Base-by-base conservation (phyloP, 1,140 invertebrate species). In the Arctopsyche grandis region DNA sequence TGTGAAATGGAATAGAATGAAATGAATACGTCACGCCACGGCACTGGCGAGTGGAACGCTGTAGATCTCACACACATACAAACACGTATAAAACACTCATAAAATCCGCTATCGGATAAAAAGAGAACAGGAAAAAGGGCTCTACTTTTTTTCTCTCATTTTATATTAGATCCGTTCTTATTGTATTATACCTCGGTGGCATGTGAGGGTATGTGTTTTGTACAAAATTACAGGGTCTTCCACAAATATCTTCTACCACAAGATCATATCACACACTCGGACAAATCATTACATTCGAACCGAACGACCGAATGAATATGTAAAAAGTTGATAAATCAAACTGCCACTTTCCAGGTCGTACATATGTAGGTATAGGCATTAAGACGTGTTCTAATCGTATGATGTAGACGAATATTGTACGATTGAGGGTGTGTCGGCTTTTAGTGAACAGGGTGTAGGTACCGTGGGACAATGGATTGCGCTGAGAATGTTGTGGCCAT, bases 21-120 rank as follows among this genome's bases (percentile, higher is more conserved):
- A 66, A 66, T 66, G 14, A 46, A 71, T 16, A 38, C 16, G 69
- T 74, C 19, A 63, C 74, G 24, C 12, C 56, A 48, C 74, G 22
- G 24, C 56, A 29, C 56, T 63, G 56, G 12, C 38, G 16, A 52
- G 24, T 16, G 43, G 74, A 29, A 43, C 0, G 14, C 24, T 44
- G 56, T 29, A 44, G 56, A 16, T 10, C 21, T 52, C n/a, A 58
- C 63, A 52, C 29, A 38, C 29, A 38, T 7, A 38, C 7, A 38
- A 1, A 38, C 29, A 38, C 29, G 3, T 63, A 76, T 76, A 76
- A 76, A 76, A 76, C 74, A 63, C 74, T 76, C 74, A 76, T 76
- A 76, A 76, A 76, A 76, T 76, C 74, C 74, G 74, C 74, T 76
- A 63, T 76, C 74, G 58, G 24, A 76, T 76, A 76, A 76, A 76